Evolutionary conservation across 2,888 invertebrate species (phyloP).

Genomic region (Dicyrtoma fusca): DNA sequence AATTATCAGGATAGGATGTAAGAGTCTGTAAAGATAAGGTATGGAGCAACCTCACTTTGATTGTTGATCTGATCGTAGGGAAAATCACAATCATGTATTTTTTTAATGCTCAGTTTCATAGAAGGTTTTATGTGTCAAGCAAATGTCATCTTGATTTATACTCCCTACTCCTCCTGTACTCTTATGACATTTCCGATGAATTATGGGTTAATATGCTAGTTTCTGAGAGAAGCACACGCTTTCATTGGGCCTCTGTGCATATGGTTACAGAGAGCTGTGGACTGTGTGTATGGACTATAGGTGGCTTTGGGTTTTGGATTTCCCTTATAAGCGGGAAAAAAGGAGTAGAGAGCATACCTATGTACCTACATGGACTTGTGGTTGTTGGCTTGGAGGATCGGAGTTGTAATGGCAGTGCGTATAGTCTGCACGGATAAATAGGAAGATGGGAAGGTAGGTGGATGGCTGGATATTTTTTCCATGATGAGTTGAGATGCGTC

Average conservation of each 20-base stretch:
- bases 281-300: not conserved
- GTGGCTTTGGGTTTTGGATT: not conserved
- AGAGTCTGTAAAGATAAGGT: no score
- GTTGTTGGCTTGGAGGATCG: no score
- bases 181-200: conserved; percentile 33
- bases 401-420: no score
- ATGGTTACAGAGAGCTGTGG: no score
- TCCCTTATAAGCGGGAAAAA: not conserved
- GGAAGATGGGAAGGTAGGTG: no score
- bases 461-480: not conserved
- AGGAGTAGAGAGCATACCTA: not conserved
- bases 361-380: no score
- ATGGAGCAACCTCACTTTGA: no score
- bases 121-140: conserved; percentile 9
- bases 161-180: conserved; percentile 24
- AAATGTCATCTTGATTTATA: conserved; percentile 39
- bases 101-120: not conserved
- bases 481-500: conserved; percentile 13
- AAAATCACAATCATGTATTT: conserved; percentile 23
- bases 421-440: no score
- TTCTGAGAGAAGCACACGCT: conserved; percentile 16
- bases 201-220: conserved; percentile 33
- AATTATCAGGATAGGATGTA: no score
- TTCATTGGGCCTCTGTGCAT: conserved; percentile 23
- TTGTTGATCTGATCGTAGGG: no score